Percentiles rank a stretch among this genome's conserved stretches.
Evolutionary conservation across 2,888 invertebrate species (phyloP).

Genomic region (Aphidoletes aphidimyza): DNA sequence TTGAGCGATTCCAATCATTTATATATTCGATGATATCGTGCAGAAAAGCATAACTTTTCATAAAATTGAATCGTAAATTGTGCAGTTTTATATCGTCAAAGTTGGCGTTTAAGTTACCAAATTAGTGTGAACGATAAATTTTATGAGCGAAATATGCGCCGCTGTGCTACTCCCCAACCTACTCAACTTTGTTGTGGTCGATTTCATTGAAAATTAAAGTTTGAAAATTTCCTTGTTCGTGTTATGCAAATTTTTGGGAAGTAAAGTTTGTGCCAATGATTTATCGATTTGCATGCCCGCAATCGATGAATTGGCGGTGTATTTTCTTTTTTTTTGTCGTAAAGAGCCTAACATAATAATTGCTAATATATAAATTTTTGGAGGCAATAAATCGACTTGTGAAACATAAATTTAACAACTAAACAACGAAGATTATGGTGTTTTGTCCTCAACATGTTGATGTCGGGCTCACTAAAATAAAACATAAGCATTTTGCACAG

Average conservation of each 20-base stretch:
- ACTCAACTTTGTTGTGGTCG: neutral
- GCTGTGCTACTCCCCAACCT: neutral
- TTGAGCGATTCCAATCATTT: no score
- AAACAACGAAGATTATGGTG: neutral
- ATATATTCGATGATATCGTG: no score
- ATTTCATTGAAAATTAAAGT: neutral
- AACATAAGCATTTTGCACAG: no score
- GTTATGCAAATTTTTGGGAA: no score
- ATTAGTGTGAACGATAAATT: constrained; percentile 5
- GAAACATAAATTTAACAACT: constrained; percentile 1
- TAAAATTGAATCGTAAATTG: no score
- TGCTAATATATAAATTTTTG: constrained; percentile 41
- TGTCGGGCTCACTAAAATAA: neutral
- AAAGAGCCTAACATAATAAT: neutral
- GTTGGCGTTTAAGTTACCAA: neutral
- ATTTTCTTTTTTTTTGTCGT: neutral
- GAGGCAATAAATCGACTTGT: neutral
- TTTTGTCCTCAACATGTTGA: constrained; percentile 8
- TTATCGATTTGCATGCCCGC: neutral
- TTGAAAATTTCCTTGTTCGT: neutral
- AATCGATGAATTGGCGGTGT: neutral
- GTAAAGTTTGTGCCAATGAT: neutral
- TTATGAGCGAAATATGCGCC: neutral
- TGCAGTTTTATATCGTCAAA: neutral
- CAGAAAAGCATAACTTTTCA: no score